Percentiles rank a stretch among this genome's conserved stretches.
Evolutionary conservation across 2,113 vertebrate species (phyloP).

Genomic region (Ceyx cyanopectus): DNA sequence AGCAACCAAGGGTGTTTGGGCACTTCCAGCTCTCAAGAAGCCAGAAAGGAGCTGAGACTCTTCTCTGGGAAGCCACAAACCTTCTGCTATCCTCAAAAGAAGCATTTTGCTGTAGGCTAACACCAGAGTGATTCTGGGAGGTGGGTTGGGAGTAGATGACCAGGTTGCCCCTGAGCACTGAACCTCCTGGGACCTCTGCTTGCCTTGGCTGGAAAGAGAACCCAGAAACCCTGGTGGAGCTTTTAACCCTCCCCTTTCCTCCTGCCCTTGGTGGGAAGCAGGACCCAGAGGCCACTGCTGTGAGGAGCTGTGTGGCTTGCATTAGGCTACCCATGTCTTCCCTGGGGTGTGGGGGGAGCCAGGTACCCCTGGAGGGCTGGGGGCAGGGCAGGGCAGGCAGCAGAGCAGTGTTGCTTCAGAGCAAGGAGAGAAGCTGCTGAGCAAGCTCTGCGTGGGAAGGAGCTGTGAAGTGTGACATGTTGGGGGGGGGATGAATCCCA

Average conservation of each 20-base stretch:
- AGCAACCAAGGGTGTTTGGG: not conserved
- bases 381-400: not conserved
- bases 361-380: too few relatives aligned
- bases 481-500: not conserved
- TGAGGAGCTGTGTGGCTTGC: not conserved
- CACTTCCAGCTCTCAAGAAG: not conserved
- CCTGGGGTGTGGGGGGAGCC: not conserved
- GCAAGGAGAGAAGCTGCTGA: not conserved
- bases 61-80: not conserved
- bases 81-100: not conserved
- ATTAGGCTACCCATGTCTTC: not conserved
- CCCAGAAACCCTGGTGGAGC: not conserved
- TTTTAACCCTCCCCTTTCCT: not conserved
- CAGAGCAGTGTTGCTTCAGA: not conserved
- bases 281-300: not conserved
- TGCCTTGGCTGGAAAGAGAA: not conserved
- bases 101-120: not conserved
- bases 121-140: not conserved
- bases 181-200: not conserved
- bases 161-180: not conserved
- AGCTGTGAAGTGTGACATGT: not conserved
- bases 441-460: constrained; percentile 3
- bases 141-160: not conserved
- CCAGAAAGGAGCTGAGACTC: not conserved
- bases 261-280: not conserved